Percentiles rank a stretch among this genome's conserved stretches.
phyloP scores from a whole-genome alignment of 2,888 invertebrate genomes.

The Geophilus truncorum region DNA sequence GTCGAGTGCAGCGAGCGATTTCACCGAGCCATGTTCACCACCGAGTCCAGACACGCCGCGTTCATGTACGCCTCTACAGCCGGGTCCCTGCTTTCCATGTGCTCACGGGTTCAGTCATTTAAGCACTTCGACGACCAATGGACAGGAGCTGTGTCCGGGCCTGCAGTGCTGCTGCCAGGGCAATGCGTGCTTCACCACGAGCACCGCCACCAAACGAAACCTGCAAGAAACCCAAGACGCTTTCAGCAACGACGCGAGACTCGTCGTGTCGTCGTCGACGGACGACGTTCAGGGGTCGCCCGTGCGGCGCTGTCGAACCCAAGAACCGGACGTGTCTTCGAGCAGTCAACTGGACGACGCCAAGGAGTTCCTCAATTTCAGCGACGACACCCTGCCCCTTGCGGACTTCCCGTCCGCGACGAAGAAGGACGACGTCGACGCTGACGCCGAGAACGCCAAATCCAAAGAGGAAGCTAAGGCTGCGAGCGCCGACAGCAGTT shows the following conservation, averaged over 20 bases:
- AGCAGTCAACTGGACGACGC: not conserved
- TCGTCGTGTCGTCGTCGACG: not conserved
- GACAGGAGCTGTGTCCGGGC: not conserved
- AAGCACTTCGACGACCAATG: not conserved
- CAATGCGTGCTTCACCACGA: slow-evolving; percentile 25
- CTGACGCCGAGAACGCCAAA: not conserved
- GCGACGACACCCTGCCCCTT: not conserved
- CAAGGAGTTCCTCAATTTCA: not conserved
- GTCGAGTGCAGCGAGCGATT: slow-evolving; percentile 68
- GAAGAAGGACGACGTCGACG: not conserved
- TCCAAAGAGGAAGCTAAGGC: not conserved
- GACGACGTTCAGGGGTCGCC: not conserved
- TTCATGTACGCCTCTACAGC: slow-evolving; percentile 29
- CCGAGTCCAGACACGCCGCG: slow-evolving; percentile 47
- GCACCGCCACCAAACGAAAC: slow-evolving; percentile 25
- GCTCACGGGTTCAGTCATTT: slow-evolving; percentile 1
- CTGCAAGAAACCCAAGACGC: slow-evolving; percentile 32
- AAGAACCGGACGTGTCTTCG: not conserved
- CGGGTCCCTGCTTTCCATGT: slow-evolving; percentile 2
- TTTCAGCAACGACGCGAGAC: slow-evolving; percentile 29
- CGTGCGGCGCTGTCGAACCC: not conserved
- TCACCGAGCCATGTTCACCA: slow-evolving; percentile 80
- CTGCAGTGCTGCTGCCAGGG: not conserved
- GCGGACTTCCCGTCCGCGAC: not conserved
- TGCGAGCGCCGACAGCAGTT: not conserved